Percentiles rank a stretch among this genome's conserved stretches.
phyloP scores from a whole-genome alignment of 2,797 vertebrate species.

The Tauraco hartlaubi region DNA sequence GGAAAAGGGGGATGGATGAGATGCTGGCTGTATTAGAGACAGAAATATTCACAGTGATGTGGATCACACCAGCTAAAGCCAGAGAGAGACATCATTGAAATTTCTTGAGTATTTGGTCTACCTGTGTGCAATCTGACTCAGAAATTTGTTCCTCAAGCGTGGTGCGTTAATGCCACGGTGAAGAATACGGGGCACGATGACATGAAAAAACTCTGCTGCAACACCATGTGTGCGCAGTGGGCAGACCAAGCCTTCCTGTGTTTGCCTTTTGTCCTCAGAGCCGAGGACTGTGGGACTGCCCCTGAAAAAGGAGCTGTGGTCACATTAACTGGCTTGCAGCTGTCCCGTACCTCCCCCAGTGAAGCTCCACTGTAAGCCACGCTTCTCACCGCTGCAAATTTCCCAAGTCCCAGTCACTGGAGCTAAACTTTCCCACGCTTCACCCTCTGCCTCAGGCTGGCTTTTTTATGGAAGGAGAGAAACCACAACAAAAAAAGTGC shows the following conservation, averaged over 20 bases:
- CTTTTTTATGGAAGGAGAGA: background rate
- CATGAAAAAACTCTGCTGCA: background rate
- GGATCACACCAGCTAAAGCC: background rate
- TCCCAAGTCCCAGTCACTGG: background rate
- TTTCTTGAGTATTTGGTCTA: background rate
- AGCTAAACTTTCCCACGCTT: background rate
- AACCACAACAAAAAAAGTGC: background rate
- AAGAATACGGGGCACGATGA: rapidly evolving
- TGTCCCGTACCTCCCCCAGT: rapidly evolving
- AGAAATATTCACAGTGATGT: background rate
- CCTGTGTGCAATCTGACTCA: background rate
- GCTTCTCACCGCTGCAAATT: background rate
- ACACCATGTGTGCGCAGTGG: rapidly evolving
- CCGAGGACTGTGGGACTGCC: background rate
- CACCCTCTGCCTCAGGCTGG: background rate
- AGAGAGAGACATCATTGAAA: background rate
- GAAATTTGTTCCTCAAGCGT: background rate
- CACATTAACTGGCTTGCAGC: background rate
- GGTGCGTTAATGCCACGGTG: background rate
- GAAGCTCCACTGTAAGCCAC: background rate
- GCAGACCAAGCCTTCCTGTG: rapidly evolving
- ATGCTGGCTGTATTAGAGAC: background rate
- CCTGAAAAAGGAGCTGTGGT: background rate
- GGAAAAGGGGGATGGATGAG: background rate
- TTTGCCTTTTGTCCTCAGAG: background rate